Conservation (phyloP, 2,113 vertebrate species). For the Arvicanthis niloticus region DNA sequence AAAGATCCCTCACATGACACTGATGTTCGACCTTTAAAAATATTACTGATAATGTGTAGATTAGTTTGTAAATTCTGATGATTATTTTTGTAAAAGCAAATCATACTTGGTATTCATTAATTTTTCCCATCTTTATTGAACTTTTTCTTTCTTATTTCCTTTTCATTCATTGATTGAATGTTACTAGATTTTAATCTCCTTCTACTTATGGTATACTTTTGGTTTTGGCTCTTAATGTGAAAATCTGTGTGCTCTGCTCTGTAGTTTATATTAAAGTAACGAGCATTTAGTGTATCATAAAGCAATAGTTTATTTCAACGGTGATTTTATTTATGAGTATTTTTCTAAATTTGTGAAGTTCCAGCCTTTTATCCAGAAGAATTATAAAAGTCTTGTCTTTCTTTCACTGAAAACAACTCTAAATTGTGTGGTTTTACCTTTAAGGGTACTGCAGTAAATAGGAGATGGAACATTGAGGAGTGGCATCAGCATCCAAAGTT, state of each 20-base stretch:
- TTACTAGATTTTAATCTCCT: background rate
- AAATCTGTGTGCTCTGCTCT: background rate
- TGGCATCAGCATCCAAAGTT: background rate
- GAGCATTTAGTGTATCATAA: background rate
- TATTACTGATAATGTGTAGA: background rate
- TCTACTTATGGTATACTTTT: background rate
- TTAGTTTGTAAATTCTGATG: background rate
- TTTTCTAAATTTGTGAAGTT: background rate
- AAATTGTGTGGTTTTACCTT: background rate
- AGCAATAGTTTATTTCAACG: background rate
- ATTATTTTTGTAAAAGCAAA: background rate
- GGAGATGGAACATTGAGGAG: background rate
- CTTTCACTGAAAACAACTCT: background rate
- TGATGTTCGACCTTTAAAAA: background rate
- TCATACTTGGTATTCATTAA: background rate
- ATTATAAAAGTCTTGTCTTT: background rate
- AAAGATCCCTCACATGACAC: background rate
- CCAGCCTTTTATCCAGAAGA: background rate
- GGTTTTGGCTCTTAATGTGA: background rate
- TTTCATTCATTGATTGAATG: background rate
- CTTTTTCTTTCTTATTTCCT: background rate
- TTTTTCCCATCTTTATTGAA: background rate
- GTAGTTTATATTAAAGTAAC: background rate
- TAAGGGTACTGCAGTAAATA: background rate
- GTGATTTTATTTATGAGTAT: background rate